Percentiles rank a stretch among this genome's conserved stretches.
phyloP scores from a whole-genome alignment of 2,888 invertebrate genomes.

The Drosophila kanekoi region DNA sequence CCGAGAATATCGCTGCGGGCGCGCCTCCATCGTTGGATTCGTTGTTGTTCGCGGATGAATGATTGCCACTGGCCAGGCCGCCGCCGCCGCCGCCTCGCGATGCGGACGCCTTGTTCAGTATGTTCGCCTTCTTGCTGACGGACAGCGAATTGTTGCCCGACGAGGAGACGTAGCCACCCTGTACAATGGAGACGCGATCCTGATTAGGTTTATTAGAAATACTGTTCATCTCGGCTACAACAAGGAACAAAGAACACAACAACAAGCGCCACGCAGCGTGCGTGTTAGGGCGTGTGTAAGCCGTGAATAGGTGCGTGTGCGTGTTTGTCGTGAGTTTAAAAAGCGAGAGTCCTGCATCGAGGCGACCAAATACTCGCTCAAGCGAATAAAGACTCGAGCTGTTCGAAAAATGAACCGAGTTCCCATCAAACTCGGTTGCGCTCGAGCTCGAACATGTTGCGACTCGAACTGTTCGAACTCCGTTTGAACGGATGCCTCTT shows the following conservation, averaged over 20 bases:
- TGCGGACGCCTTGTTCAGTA: conserved; percentile 89
- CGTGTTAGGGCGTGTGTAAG: conserved; percentile 74
- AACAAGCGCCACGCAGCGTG: conserved; percentile 84
- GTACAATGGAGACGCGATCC: conserved; percentile 89
- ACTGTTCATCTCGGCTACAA: conserved; percentile 76
- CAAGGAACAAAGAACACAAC: conserved; percentile 82
- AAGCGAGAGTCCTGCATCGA: too few species aligned
- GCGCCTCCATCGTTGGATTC: conserved; percentile 62
- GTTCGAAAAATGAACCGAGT: too few species aligned
- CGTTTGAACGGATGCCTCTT: too few species aligned
- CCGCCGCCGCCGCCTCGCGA: conserved; percentile 84
- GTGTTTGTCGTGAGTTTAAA: neutral
- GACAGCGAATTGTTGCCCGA: conserved; percentile 87
- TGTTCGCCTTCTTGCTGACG: conserved; percentile 92
- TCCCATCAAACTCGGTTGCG: too few species aligned
- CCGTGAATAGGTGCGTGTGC: conserved; percentile 16
- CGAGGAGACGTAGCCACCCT: conserved; percentile 88
- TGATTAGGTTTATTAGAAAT: conserved; percentile 85
- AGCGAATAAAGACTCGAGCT: too few species aligned
- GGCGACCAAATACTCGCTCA: too few species aligned
- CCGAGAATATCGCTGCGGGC: conserved; percentile 81
- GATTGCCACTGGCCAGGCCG: conserved; percentile 56
- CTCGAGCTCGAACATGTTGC: too few species aligned
- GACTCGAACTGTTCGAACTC: too few species aligned
- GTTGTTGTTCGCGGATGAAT: conserved; percentile 76